Base-by-base conservation (phyloP, 2,888 invertebrate genomes). In the Oxyscelio sp. region DNA sequence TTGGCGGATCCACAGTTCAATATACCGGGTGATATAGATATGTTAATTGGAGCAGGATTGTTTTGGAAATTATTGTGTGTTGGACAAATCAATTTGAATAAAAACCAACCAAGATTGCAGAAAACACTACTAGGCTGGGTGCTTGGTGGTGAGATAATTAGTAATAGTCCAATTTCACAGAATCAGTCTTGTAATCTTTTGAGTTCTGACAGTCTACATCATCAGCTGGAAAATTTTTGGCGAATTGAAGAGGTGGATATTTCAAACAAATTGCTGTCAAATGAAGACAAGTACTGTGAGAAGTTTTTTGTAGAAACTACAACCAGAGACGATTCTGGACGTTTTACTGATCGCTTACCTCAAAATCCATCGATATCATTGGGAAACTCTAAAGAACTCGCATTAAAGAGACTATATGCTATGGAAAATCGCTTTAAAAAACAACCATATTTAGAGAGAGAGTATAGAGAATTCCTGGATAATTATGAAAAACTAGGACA, bases 61-160 rank as follows among this genome's bases (percentile, higher is more conserved):
- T 85, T 85, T 48, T 85, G 81, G 85, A 9, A 77, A 34, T 6
- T 85, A n/a, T 21, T 85, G 9, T 85, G 85, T 19, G 50, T 52
- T 4, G 77, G 79, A 54, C 70, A 74, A 8, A 54, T 85, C 0
- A 40, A 40, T 15, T 68, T 59, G 27, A 19, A 38, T 4, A 56
- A 61, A 17, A 63, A 70, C 0, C 8, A 70, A 2, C 71, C 73
- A 15, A 71, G 24, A 27, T 27, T 81, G 19, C 66, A 81, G 43
- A 81, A 81, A 3, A 81, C 84, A 0, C 15, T 81, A 9, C 1
- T 85, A n/a, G n/a, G n/a, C n/a, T n/a, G 73, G 85, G 77, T 85
- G 11, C 45, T 85, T 3, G 77, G 73, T 0, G 77, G 85, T 2
- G 77, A 73, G 17, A 11, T 78, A 9, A 61, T 59, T 40, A 3